Evolutionary conservation across 2,113 vertebrate species (phyloP), one percentile per base, ranked within the genome.

Genomic region (Leptosomus discolor): DNA sequence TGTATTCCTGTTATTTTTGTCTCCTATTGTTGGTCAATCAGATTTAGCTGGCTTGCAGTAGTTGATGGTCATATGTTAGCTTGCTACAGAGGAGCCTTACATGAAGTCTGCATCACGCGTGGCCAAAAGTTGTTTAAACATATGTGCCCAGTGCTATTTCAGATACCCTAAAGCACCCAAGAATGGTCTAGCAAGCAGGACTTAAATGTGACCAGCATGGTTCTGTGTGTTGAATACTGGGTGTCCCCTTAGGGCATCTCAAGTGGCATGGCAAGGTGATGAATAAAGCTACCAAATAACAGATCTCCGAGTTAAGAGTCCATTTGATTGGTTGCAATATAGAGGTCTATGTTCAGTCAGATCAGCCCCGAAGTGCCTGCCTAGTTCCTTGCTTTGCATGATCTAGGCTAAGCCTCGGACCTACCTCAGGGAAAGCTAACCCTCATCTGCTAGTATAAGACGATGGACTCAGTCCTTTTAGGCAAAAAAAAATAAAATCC

Each of bases 151-250:
- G 0, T 1, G 0, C 13, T 13, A 29, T 48, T 92, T 64, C 53
- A 45, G 18, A 46, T 19, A 30, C 8, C 19, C 24, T 65, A 57
- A 83, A 79, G 8, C 45, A 90, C 11, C 67, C 61, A 8, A 51
- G 20, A 94, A 60, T 10, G 11, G 21, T 48, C 46, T 27, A 56
- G 14, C 18, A 70, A 61, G 34, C 21, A 36, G 3, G 10, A 50
- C 27, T 84, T 69, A 7, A 53, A 23, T 17, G 7, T 67, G n/a
- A 45, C 46, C 57, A 64, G 18, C 15, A 48, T 21, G 27, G 20
- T 58, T 92, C 37, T 77, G 0, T 61, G 21, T 24, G 7, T 63
- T 45, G 30, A 68, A 88, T 14, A 26, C 45, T 3, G 0, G 0
- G 5, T 71, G 19, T 76, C 27, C 27, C 19, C 19, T 36, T 51